Conservation (phyloP, 2,888 invertebrate genomes). For the Dioctria rufipes region DNA sequence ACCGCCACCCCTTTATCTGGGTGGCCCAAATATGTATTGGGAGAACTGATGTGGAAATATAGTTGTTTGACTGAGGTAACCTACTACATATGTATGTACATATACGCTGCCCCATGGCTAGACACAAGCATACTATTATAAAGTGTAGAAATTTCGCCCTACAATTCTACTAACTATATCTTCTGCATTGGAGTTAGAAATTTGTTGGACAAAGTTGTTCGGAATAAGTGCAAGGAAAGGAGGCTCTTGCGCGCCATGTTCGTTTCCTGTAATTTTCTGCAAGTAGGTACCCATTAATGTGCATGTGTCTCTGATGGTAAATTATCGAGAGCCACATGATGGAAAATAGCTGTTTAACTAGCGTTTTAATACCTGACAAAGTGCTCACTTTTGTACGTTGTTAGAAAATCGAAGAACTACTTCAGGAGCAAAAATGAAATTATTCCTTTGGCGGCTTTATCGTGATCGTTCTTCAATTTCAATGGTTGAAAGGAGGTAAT, state of each 20-base stretch:
- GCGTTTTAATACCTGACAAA: not conserved
- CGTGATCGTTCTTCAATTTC: not conserved
- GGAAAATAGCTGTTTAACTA: not conserved
- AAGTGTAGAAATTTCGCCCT: not conserved
- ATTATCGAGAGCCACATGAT: not conserved
- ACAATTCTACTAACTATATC: not conserved
- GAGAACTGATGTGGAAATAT: not conserved
- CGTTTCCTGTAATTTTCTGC: slow-evolving; percentile 7
- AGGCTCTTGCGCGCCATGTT: not conserved
- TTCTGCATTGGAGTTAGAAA: not conserved
- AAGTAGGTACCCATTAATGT: not conserved
- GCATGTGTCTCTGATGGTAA: not conserved
- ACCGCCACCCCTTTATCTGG: not conserved
- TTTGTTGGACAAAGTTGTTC: not conserved
- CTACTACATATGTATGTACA: not conserved
- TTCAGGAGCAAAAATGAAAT: not conserved
- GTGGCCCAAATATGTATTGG: not conserved
- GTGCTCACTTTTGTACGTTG: not conserved
- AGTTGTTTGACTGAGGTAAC: not conserved
- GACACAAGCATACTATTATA: not conserved
- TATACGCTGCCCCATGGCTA: not conserved
- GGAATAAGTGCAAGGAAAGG: not conserved
- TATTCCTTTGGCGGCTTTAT: not conserved
- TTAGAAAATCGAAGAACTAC: not conserved
- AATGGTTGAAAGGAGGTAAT: not conserved